Evolutionary conservation across 2,888 invertebrate genomes (phyloP), one percentile per base, ranked within the genome.

Genomic region (Acronicta aceris): DNA sequence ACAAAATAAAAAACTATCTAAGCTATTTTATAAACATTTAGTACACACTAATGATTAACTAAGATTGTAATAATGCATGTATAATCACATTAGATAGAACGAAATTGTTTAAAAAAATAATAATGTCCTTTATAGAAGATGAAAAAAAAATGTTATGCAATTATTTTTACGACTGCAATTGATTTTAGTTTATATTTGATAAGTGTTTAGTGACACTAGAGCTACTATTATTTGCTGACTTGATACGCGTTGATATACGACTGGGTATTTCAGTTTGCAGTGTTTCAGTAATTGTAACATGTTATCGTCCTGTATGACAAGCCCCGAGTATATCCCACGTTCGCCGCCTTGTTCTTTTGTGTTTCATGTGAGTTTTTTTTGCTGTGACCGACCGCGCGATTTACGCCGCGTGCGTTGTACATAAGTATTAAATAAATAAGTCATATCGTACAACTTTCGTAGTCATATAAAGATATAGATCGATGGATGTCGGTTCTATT

Each of bases 61-160:
- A 84, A 86, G 81, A 80, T 84, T 88, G 83, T 90, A 88, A 83
- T 73, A 63, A 82, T 85, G 89, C 86, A 84, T 89, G 87, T 89
- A 83, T 91, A 89, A 87, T 89, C 88, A 87, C 83, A 63, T 86
- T 92, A 92, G 90, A 86, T 93, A 91, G 90, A 88, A 78, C 82
- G 86, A 90, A 87, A 87, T 87, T 87, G 78, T 81, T 83, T 77
- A 79, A 83, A 81, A 82, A 77, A 74, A 76, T 76, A 78, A 76
- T 78, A 71, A 78, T 82, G 76, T 79, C 79, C 79, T 78, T 73
- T 75, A 69, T 61, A 76, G 79, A 78, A 71, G 74, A 74, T 66
- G 63, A 73, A 78, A 74, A 81, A 78, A 73, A 71, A 79, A 68
- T 48, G 41, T 57, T 74, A 77, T 80, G 77, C 78, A 79, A 78